phyloP scores from a whole-genome alignment of 2,113 vertebrate species.

The Taurulus bubalis region DNA sequence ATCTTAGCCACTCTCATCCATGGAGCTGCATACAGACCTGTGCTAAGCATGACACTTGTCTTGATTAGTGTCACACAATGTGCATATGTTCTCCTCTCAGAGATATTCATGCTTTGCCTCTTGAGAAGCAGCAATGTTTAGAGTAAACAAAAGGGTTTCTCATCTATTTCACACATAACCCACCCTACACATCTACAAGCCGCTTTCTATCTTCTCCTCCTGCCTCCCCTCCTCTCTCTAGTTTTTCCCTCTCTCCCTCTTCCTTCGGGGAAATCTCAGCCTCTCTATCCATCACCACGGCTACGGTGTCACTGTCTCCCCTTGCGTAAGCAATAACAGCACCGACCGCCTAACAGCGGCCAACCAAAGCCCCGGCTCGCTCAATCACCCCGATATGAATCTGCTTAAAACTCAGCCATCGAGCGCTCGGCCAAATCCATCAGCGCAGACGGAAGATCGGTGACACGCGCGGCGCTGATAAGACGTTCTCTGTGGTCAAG shows the following conservation, averaged over 20 bases:
- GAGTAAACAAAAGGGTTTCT: not conserved
- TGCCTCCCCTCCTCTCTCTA: not conserved
- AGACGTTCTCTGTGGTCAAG: constrained; percentile 66
- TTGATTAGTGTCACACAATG: constrained; percentile 1
- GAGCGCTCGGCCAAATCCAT: constrained; percentile 68
- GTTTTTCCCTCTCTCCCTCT: constrained; percentile 13
- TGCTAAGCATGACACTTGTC: not conserved
- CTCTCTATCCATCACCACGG: constrained; percentile 55
- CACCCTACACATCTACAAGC: not conserved
- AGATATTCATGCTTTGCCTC: constrained; percentile 14
- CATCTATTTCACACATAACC: constrained; percentile 20
- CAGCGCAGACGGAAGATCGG: constrained; percentile 63
- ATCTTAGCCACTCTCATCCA: not conserved
- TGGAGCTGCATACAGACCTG: not conserved
- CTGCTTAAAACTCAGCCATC: constrained; percentile 65
- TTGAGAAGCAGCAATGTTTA: constrained; percentile 29
- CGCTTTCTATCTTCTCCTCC: not conserved
- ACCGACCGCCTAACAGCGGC: constrained; percentile 47
- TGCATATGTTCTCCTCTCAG: constrained; percentile 18
- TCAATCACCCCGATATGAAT: constrained; percentile 78
- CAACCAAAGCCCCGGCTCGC: constrained; percentile 61
- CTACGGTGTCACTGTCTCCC: constrained; percentile 46
- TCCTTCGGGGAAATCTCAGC: constrained; percentile 47
- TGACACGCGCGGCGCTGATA: constrained; percentile 58
- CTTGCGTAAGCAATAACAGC: constrained; percentile 61